Evolutionary conservation across 2,888 invertebrate species (phyloP), one percentile per base, ranked within the genome.

Genomic region (Lacanobia wlatinum): DNA sequence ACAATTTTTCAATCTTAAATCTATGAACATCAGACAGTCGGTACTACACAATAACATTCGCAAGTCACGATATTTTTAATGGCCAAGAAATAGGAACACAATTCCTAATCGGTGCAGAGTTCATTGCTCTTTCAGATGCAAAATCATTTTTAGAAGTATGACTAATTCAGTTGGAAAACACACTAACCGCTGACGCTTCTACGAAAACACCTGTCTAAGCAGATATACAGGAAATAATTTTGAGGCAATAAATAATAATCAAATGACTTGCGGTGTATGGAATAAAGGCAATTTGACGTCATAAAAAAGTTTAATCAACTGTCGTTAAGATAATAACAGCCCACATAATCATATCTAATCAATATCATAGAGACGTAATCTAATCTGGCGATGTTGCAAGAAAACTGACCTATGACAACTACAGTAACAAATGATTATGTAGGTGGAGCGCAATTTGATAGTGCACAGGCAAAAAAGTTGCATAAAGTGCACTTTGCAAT

Each of bases 381-480:
- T 95, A 92, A 95, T 95, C 94, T 91, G 68, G 83, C 83, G 85
- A 83, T 87, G 87, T 89, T 87, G 89, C 90, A 90, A 92, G 85
- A 84, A 81, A 81, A 94, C 95, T 95, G 95, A 95, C 95, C 95
- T 95, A 94, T 91, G 92, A 84, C 93, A 94, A 94, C 89, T 87
- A 88, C 88, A 76, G 72, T 87, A 87, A 80, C 89, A 87, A 87
- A 87, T 87, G 85, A 90, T 90, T 84, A n/a, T n/a, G n/a, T n/a
- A 87, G 89, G 84, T 88, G 88, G 88, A 86, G 71, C 82, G 93
- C 86, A 87, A 89, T 87, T 86, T 88, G 88, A 90, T 92, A 92
- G 90, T 84, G 85, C 86, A 84, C 85, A 87, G 82, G 87, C 89
- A 89, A 91, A 93, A 93, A 91, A 88, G 87, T 93, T 93, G 90